Base-by-base conservation (phyloP, 2,113 vertebrate species). In the Misgurnus anguillicaudatus region DNA sequence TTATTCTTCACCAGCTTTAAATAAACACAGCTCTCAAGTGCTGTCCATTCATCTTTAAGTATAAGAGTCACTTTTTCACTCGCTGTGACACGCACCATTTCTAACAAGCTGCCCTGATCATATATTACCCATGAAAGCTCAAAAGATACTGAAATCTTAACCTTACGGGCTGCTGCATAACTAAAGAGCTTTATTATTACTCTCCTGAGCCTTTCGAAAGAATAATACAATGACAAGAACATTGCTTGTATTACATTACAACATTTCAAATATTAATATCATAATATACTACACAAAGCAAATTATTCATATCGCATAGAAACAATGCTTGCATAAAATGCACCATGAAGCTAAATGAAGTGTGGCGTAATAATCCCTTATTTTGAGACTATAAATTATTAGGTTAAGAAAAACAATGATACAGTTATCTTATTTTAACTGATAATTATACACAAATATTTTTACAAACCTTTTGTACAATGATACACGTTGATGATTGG, bases 1-100 rank as follows among this genome's bases (percentile, higher is more conserved):
- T 92, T 92, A 94, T 94, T 94, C 94, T 94, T 94, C 91, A 94
- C 88, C 90, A 93, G 92, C 92, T 95, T 95, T 94, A 95, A 96
- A 97, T 95, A 96, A 95, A 96, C 93, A 89, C 91, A 86, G 91
- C 88, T 91, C 94, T 93, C 90, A 91, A 90, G 88, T 92, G 93
- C 88, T 91, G 85, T 90, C 92, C 92, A 94, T 97, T 94, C 91
- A 93, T 95, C 94, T 95, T 94, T 88, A 85, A 86, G 80, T 82
- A 86, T 16, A 51, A 67, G 86, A 51, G 53, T 69, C 53, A 67
- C 55, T 73, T 66, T 70, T 70, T 64, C 61, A 55, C 76, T 58
- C 41, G 7, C 53, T 2, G 47, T 75, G 69, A 55, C 55, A 42
- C 69, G 63, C 57, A 65, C 65, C 58, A 68, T 19, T 71, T 70